Base-by-base conservation (phyloP, 2,888 invertebrate species). In the Phaonia tiefii region DNA sequence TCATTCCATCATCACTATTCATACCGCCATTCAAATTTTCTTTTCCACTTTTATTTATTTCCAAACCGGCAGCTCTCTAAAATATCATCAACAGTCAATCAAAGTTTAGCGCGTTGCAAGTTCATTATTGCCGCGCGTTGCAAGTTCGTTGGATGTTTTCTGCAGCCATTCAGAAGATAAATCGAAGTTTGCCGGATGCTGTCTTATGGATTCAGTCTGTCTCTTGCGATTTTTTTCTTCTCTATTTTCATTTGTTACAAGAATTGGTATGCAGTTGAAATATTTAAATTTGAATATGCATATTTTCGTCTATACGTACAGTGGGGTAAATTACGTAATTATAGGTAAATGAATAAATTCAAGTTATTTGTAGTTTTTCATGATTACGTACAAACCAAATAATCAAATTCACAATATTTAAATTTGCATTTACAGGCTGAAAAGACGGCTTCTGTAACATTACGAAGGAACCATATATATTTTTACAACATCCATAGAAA, bases 31-130 rank as follows among this genome's bases (percentile, higher is more conserved):
- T 10, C 5, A 22, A 31, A 7, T 31, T 58, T 42, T 20, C 17
- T 39, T 60, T 60, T 39, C 39, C 10, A 37, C 8, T 60, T 42
- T 17, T 5, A 5, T 3, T 3, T 63, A 22, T 71, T 39, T 73
- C 26, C 25, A 56, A 69, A 63, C 15, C 75, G 75, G 70, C 75
- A 74, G 70, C 76, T 69, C 66, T 10, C 75, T 51, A 25, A 81
- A 77, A 74, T 75, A 77, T 75, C 80, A 77, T 82, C 72, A 78
- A 74, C 67, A 79, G 77, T 82, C 83, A 83, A 83, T 83, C 78
- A 80, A 76, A 79, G 70, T 76, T 78, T 78, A 46, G 74, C 79
- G 74, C 63, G 42, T 73, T 56, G 75, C 67, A 76, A 83, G 80
- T 83, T 83, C 63, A 79, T 83, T 80, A 80, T 71, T 39, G 49